These are phyloP conservation scores for Percopsis transmontana DNA, from an alignment of 2,113 vertebrate species.

Conservation along the genomic window DNA sequence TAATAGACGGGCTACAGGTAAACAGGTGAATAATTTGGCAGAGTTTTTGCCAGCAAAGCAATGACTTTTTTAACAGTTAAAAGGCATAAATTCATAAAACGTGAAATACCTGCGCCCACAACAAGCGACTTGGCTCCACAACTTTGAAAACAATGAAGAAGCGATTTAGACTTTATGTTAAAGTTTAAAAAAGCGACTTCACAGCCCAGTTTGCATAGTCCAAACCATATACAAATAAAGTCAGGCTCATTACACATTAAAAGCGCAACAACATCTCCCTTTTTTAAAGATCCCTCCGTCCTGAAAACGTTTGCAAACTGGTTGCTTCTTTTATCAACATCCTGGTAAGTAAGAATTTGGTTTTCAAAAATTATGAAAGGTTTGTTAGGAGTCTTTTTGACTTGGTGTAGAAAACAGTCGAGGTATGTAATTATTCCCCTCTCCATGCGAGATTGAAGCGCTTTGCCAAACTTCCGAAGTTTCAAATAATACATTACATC, in stretches of 20 bases:
- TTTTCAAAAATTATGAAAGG: constrained; percentile 84
- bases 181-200: constrained; percentile 88
- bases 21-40: neutral
- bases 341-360: constrained; percentile 77
- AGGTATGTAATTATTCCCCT: constrained; percentile 78
- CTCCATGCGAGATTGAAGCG: constrained; percentile 56
- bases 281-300: constrained; percentile 54
- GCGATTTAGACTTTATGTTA: constrained; percentile 77
- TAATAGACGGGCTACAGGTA: neutral
- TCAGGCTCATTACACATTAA: constrained; percentile 91
- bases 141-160: constrained; percentile 83
- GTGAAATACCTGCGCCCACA: constrained; percentile 84
- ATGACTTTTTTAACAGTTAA: too few species aligned
- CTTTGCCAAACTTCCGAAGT: constrained; percentile 62
- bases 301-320: constrained; percentile 77
- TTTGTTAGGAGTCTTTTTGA: constrained; percentile 77
- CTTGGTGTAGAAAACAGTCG: constrained; percentile 81
- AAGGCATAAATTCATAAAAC: neutral
- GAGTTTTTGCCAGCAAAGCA: neutral
- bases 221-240: constrained; percentile 89
- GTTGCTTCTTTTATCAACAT: constrained; percentile 83
- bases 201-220: constrained; percentile 86
- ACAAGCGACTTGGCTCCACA: constrained; percentile 83
- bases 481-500: constrained; percentile 82
- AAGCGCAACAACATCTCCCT: constrained; percentile 83